Conservation (phyloP, 2,797 vertebrate genomes). For the Periparus ater region DNA sequence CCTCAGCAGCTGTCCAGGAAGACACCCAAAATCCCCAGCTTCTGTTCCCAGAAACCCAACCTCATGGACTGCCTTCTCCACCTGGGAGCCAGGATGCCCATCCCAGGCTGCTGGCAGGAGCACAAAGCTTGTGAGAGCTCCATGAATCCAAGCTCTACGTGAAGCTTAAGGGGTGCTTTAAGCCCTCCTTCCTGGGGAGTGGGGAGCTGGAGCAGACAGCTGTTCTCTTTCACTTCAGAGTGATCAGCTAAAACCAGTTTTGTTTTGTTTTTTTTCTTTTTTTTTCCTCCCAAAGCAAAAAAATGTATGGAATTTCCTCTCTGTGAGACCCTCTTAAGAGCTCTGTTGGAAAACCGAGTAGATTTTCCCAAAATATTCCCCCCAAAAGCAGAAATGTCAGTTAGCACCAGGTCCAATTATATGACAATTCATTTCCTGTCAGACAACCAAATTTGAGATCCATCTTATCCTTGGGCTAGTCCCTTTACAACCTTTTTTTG, state of each 20-base stretch:
- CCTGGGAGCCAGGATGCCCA: fast-evolving
- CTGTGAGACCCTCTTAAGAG: background rate
- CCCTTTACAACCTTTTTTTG: conserved; percentile 9
- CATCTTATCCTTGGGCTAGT: background rate
- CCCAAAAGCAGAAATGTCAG: conserved; percentile 34
- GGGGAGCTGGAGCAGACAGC: background rate
- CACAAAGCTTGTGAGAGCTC: background rate
- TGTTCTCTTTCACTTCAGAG: conserved; percentile 30
- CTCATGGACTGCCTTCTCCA: background rate
- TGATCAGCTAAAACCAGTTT: conserved; percentile 21
- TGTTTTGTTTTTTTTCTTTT: background rate
- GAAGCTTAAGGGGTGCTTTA: background rate
- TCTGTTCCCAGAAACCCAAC: background rate
- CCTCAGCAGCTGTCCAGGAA: background rate
- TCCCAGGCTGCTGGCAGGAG: background rate
- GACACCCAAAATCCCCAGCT: background rate
- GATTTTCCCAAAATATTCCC: conserved; percentile 34
- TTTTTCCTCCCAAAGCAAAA: background rate
- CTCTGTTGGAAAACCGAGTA: background rate
- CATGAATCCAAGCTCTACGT: background rate
- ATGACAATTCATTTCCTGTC: conserved; percentile 15
- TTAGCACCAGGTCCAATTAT: background rate
- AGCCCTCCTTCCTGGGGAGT: background rate
- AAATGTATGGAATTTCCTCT: conserved; percentile 52
- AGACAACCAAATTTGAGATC: conserved; percentile 5